These are phyloP conservation scores for Xerus rutilus DNA, from an alignment of 2,797 vertebrate species.

Conservation along the genomic window DNA sequence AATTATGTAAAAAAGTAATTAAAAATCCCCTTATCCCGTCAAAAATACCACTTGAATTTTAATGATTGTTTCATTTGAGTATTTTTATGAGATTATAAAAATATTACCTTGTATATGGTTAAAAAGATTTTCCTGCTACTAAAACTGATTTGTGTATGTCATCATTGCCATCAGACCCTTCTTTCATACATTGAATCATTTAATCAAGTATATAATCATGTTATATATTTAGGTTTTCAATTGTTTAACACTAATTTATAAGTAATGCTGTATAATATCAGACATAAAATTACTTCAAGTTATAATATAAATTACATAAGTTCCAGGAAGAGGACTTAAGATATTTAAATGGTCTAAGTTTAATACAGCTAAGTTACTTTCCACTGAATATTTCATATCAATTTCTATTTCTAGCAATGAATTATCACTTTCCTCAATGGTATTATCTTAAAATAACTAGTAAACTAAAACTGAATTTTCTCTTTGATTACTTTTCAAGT, in stretches of 20 bases:
- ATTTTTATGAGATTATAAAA: conserved; percentile 45
- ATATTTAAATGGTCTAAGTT: conserved; percentile 11
- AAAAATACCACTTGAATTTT: background rate
- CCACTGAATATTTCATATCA: conserved; percentile 29
- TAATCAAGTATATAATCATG: background rate
- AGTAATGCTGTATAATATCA: background rate
- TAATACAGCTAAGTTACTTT: conserved; percentile 45
- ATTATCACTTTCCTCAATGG: background rate
- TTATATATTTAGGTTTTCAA: background rate
- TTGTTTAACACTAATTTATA: background rate
- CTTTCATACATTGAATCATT: background rate
- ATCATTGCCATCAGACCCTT: conserved; percentile 33
- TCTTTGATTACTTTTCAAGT: background rate
- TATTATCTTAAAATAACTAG: conserved; percentile 21
- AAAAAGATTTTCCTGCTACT: background rate
- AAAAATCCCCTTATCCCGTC: background rate
- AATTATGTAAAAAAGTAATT: background rate
- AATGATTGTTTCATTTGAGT: conserved; percentile 16
- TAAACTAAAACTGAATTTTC: conserved; percentile 26
- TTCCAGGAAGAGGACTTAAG: background rate
- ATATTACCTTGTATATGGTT: background rate
- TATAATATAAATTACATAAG: background rate
- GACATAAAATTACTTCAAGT: background rate
- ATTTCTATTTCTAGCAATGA: conserved; percentile 46
- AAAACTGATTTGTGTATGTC: background rate